Evolutionary conservation across 2,113 vertebrate species (phyloP), one percentile per base, ranked within the genome.

Genomic region (Aramus guarauna): DNA sequence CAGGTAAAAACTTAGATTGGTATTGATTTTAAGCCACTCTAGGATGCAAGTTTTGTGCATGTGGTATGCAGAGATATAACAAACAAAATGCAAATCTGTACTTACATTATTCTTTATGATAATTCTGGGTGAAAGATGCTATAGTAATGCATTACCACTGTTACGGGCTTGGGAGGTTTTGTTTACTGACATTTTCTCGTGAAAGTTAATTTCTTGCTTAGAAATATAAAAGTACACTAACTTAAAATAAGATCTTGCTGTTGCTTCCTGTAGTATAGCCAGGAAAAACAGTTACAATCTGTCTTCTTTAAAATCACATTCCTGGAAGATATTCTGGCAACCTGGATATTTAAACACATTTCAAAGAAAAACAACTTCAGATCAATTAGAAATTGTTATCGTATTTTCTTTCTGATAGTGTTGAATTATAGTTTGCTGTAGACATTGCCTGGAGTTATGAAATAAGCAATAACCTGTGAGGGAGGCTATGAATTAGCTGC

Each of bases 251-350:
- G 97, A 98, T 98, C 96, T 96, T 96, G 97, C 97, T 98, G 98
- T 98, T 98, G 97, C 98, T 98, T 98, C 97, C 98, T 98, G 98
- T 98, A 98, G 98, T 98, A 97, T 97, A 98, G 98, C 98, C 98
- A 98, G 98, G 97, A 98, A 98, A 98, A 98, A 98, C 98, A 98
- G 98, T 98, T 98, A 96, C 98, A 98, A 98, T 98, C 98, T 98
- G 98, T 98, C 97, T 98, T 96, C 97, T 97, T 97, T 96, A 98
- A 97, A 98, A 98, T 98, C 97, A 97, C 94, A 97, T 98, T 98
- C 96, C 98, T 98, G 98, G 98, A 98, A 98, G 97, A 98, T 98
- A 97, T 97, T 98, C 96, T 97, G 97, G 97, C 98, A 98, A 98
- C 98, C 98, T 98, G 97, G 97, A 96, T 98, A 97, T 98, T 98